Evolutionary conservation across 2,888 invertebrate species (phyloP).

Genomic region (Allacma fusca): DNA sequence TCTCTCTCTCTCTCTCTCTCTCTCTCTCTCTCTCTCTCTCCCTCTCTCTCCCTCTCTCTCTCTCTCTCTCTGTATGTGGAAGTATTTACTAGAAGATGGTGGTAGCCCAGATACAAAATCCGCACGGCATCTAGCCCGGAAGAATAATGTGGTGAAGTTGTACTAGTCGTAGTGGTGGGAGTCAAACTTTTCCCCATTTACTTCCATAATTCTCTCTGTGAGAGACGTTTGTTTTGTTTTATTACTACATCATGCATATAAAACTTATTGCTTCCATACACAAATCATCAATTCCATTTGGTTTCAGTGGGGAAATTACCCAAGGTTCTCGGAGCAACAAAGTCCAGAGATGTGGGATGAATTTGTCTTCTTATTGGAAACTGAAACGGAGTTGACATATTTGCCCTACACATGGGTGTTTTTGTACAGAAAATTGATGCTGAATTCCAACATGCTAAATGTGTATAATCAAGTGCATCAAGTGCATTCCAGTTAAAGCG

Average conservation of each 20-base stretch:
- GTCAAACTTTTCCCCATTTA: slow-evolving; percentile 39
- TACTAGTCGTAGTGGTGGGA: slow-evolving; percentile 23
- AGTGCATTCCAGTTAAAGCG: too few species aligned
- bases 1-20: slow-evolving; percentile 2
- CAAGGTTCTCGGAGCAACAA: too few species aligned
- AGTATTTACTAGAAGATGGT: slow-evolving; percentile 18
- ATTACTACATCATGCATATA: neutral
- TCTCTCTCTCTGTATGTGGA: neutral
- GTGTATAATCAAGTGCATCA: too few species aligned
- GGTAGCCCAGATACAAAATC: slow-evolving; percentile 32
- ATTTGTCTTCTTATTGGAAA: too few species aligned
- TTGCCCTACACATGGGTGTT: too few species aligned
- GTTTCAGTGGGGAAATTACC: too few species aligned
- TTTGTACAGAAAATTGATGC: too few species aligned
- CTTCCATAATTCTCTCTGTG: neutral
- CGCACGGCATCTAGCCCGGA: slow-evolving; percentile 41
- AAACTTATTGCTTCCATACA: too few species aligned
- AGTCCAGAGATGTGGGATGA: too few species aligned
- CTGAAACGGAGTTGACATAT: too few species aligned
- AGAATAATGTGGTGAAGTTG: slow-evolving; percentile 41
- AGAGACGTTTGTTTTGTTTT: neutral
- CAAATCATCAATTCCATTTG: too few species aligned
- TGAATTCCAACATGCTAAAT: too few species aligned
- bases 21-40: neutral
- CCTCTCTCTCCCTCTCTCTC: neutral